Percentiles rank a stretch among this genome's conserved stretches.
These are phyloP conservation scores for Thysanoteuthis rhombus DNA, from an alignment of 2,888 invertebrate genomes.

Conservation along the genomic window DNA sequence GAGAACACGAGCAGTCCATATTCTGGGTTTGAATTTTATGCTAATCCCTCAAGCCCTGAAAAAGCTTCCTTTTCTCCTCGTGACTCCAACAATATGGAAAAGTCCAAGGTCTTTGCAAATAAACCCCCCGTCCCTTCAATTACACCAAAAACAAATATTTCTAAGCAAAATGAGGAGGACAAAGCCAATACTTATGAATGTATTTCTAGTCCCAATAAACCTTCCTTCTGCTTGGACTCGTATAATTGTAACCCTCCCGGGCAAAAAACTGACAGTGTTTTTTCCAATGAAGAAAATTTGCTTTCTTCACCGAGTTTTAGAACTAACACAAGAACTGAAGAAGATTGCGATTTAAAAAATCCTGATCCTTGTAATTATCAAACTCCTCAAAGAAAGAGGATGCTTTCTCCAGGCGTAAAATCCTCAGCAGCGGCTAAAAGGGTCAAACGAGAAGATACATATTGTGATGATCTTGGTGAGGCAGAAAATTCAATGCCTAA, in stretches of 20 bases:
- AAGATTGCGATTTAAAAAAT: background rate
- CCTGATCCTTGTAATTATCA: background rate
- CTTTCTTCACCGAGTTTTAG: background rate
- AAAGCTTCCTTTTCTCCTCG: background rate
- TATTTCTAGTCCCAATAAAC: background rate
- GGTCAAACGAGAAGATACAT: background rate
- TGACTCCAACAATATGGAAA: background rate
- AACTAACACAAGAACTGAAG: background rate
- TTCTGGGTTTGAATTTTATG: background rate
- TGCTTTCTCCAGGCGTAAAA: background rate
- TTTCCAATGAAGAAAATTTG: background rate
- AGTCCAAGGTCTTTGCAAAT: background rate
- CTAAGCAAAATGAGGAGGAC: background rate
- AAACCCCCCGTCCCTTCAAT: background rate
- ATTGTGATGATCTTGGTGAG: background rate
- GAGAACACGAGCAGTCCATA: background rate
- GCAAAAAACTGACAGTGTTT: background rate
- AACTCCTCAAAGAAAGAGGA: background rate
- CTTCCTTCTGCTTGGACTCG: background rate
- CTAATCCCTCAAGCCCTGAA: background rate
- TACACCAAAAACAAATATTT: background rate
- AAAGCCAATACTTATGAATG: background rate
- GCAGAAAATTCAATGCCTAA: background rate
- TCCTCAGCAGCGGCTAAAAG: background rate
- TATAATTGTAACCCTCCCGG: background rate